Evolutionary conservation across 2,113 vertebrate genomes (phyloP), one percentile per base, ranked within the genome.

Genomic region (Piprites chloris): DNA sequence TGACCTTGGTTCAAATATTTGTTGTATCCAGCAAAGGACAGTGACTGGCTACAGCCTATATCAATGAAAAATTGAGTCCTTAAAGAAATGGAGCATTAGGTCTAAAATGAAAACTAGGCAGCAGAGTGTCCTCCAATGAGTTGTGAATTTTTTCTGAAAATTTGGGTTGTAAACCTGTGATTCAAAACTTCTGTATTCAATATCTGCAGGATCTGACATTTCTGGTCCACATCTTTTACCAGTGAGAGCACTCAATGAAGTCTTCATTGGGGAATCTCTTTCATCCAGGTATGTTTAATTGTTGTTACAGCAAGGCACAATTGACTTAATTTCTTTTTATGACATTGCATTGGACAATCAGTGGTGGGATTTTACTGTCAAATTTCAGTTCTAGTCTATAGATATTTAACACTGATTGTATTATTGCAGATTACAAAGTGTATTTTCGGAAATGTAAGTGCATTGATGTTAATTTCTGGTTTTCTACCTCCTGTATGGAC

Each of bases 261-360:
- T 99, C 97, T 99, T 99, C 97, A 99, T 99, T 73, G 99, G 99
- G 73, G 99, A 99, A 67, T 99, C 99, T 85, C 98, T 99, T 53
- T 99, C 99, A 49, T 99, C 99, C 95, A 99, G 99, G 99, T 99
- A 98, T 61, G 59, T 89, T 47, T 69, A 73, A 66, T 63, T 78
- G 17, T 44, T 89, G 12, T 79, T 89, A 44, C 4, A 92, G 17
- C 35, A 89, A 68, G n/a, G 27, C 39, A 66, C 42, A 73, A 19
- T 6, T 55, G 28, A 35, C 35, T 55, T 68, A 16, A 30, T 85
- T 87, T 92, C 11, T 75, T 93, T 62, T 69, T 37, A 39, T 65
- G 42, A 53, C 11, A 10, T 82, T 58, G 53, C 49, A 89, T 1
- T 66, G 24, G 41, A 12, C 33, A 65, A 13, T 83, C 53, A 76